Evolutionary conservation across 2,113 vertebrate species (phyloP).

Genomic region (Rhinoderma darwinii): DNA sequence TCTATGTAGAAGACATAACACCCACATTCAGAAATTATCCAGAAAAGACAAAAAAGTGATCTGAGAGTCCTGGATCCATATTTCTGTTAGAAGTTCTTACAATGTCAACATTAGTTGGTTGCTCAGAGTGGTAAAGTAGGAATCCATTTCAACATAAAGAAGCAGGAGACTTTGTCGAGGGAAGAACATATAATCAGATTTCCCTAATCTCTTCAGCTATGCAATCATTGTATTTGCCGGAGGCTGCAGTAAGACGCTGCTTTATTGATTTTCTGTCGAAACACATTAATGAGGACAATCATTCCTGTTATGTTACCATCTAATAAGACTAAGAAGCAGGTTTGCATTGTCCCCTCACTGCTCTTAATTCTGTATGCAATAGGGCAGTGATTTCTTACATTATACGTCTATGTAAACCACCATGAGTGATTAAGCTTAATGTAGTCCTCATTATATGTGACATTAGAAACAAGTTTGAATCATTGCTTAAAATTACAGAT

Average conservation of each 20-base stretch:
- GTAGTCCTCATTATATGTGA: not conserved
- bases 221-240: conserved; percentile 36
- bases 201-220: conserved; percentile 41
- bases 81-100: not conserved
- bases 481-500: not conserved
- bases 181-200: conserved; percentile 33
- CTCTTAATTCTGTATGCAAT: conserved; percentile 12
- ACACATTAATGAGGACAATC: conserved; percentile 30
- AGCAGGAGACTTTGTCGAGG: not conserved
- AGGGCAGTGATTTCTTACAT: not conserved
- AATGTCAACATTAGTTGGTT: conserved; percentile 10
- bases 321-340: not conserved
- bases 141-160: conserved; percentile 21
- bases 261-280: conserved; percentile 26
- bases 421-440: not conserved
- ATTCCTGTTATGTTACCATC: conserved; percentile 26
- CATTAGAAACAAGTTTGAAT: not conserved
- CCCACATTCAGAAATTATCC: not conserved
- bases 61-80: not conserved
- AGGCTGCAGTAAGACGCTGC: conserved; percentile 15
- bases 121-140: not conserved
- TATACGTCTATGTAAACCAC: not conserved
- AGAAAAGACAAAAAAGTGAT: not conserved
- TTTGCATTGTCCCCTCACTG: not conserved
- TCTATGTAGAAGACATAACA: not conserved